Evolutionary conservation across 2,888 invertebrate species (phyloP).

Genomic region (Automeris io): DNA sequence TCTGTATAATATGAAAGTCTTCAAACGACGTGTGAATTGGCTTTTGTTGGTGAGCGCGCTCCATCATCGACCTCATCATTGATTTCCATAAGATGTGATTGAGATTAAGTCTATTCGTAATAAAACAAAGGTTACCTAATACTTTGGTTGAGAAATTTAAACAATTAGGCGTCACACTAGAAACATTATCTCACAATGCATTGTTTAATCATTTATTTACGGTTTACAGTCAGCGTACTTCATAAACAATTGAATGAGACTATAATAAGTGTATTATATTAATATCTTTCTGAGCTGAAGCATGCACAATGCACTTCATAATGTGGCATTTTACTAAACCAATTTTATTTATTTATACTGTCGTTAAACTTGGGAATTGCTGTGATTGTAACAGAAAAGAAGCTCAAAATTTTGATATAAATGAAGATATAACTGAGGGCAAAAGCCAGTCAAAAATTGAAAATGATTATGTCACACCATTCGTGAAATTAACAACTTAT

Average conservation of each 20-base stretch:
- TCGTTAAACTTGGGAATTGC: background rate
- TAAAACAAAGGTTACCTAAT: no score
- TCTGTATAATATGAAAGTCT: no score
- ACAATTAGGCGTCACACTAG: background rate
- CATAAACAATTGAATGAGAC: background rate
- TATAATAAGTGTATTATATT: no score
- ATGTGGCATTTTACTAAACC: background rate
- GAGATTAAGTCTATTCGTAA: no score
- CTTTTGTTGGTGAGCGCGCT: no score
- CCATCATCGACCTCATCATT: no score
- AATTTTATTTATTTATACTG: background rate
- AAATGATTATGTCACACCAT: background rate
- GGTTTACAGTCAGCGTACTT: no score
- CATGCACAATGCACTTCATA: background rate
- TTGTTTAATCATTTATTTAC: background rate
- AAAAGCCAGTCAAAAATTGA: background rate
- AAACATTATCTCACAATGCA: background rate
- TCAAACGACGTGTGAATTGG: no score
- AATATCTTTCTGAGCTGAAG: background rate
- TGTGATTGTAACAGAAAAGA: background rate
- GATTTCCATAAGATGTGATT: no score
- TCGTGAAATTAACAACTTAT: background rate
- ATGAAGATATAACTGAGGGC: no score
- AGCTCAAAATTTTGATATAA: background rate
- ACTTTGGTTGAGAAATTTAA: no score